Evolutionary conservation across 1,140 invertebrate genomes (phyloP).

Genomic region (Lucilia sericata): DNA sequence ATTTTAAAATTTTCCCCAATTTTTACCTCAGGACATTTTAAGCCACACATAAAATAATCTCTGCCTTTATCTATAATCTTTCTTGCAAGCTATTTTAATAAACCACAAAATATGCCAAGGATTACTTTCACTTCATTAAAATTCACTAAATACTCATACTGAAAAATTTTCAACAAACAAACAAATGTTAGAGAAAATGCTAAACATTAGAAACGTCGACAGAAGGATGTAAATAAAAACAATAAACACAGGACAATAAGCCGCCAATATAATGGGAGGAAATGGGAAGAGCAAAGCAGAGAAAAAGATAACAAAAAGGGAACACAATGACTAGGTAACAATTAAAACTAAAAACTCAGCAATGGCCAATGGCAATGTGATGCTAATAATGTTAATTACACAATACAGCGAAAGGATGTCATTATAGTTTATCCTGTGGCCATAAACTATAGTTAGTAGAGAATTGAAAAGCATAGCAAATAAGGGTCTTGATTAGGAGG

Average conservation of each 20-base stretch:
- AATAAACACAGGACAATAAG: neutral
- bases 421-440: slow-evolving; percentile 37
- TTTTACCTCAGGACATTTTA: neutral
- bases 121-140: slow-evolving; percentile 22
- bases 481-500: neutral
- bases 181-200: neutral
- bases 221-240: neutral
- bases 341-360: neutral
- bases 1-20: neutral
- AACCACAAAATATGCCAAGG: neutral
- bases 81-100: neutral
- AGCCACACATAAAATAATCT: neutral
- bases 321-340: neutral
- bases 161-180: neutral
- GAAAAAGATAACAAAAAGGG: neutral
- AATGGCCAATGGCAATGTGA: slow-evolving; percentile 36
- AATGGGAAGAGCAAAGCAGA: neutral
- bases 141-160: neutral
- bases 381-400: slow-evolving; percentile 41
- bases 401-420: slow-evolving; percentile 31
- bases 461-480: neutral
- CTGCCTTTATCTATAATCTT: neutral
- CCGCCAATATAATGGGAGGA: neutral
- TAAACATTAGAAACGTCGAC: neutral
- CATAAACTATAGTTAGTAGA: slow-evolving; percentile 12